A percentile compares a stretch with the other conserved stretches of the same genome.
phyloP scores from a whole-genome alignment of 2,888 invertebrate genomes.

The Diadegma fenestrale region DNA sequence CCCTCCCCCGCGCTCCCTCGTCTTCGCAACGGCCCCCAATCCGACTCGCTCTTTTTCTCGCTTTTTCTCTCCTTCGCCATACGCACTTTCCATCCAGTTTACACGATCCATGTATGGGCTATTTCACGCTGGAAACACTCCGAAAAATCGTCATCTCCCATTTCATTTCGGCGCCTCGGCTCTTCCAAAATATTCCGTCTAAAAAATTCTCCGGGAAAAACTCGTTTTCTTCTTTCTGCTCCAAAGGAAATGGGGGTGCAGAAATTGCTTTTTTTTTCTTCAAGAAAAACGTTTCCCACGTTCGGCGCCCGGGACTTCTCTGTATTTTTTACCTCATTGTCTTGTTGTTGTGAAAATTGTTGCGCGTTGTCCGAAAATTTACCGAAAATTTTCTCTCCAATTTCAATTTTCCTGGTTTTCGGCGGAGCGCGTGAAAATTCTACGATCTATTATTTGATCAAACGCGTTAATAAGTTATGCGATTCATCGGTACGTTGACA shows the following conservation, averaged over 20 bases:
- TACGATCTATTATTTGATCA: slow-evolving; percentile 19
- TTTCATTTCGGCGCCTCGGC: neutral
- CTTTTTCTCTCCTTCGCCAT: slow-evolving; percentile 10
- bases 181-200: neutral
- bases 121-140: slow-evolving; percentile 6
- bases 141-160: slow-evolving; percentile 4
- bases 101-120: slow-evolving; percentile 11
- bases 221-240: neutral
- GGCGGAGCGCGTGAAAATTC: neutral
- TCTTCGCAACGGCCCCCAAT: slow-evolving; percentile 34
- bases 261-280: neutral
- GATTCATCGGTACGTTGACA: slow-evolving; percentile 62
- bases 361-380: neutral
- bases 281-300: neutral
- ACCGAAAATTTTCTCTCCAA: neutral
- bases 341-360: neutral
- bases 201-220: slow-evolving; percentile 2
- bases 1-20: slow-evolving; percentile 23
- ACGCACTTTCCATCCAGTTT: slow-evolving; percentile 41
- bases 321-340: neutral
- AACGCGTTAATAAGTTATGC: slow-evolving; percentile 46
- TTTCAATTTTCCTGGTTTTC: neutral
- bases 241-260: neutral
- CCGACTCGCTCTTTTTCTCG: slow-evolving; percentile 3
- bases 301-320: neutral